Conservation (phyloP, 2,797 vertebrate species). For the Tragelaphus oryx region DNA sequence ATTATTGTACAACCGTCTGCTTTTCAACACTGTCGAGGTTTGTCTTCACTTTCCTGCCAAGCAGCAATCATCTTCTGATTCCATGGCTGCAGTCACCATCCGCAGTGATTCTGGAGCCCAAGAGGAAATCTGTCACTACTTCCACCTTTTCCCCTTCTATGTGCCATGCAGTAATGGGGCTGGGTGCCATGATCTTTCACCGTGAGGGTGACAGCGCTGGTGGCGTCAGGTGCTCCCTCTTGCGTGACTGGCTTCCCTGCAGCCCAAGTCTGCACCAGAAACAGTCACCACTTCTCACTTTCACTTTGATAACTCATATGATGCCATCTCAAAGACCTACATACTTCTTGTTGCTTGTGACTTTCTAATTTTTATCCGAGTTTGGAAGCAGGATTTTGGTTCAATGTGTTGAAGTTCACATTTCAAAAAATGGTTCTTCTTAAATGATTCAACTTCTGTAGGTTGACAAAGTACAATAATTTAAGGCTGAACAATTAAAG, state of each 20-base stretch:
- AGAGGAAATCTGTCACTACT: not conserved
- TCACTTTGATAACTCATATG: not conserved
- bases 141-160: not conserved
- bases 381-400: constrained; percentile 24
- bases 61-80: not conserved
- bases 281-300: constrained; percentile 25
- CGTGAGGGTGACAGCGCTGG: not conserved
- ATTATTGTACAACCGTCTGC: not conserved
- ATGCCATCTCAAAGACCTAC: not conserved
- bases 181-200: not conserved
- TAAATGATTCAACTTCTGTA: constrained; percentile 23
- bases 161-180: not conserved
- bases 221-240: not conserved
- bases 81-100: not conserved
- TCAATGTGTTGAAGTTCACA: constrained; percentile 2
- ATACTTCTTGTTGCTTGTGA: not conserved
- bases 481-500: not conserved
- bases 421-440: constrained; percentile 34
- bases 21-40: not conserved
- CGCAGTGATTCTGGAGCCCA: not conserved
- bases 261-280: constrained; percentile 23
- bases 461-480: not conserved
- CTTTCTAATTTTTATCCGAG: not conserved
- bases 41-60: not conserved
- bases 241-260: not conserved